phyloP scores from a whole-genome alignment of 2,888 invertebrate species.

The Spatulosminthurus flaviceps region DNA sequence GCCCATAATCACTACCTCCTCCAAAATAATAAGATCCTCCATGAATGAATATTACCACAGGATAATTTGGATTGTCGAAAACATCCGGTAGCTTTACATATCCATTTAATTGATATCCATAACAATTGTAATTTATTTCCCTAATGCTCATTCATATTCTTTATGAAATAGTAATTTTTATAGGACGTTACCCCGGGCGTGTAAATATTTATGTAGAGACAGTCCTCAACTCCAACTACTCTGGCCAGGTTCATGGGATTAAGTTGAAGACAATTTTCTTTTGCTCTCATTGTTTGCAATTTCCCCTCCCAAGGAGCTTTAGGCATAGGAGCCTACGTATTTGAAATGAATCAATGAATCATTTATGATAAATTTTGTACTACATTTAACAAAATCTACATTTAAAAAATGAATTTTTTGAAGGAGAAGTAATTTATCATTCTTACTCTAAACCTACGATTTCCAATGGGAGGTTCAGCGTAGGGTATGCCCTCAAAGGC shows the following conservation, averaged over 20 bases:
- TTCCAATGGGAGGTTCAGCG: constrained; percentile 43
- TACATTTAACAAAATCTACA: too few species aligned
- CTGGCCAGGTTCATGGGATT: constrained; percentile 52
- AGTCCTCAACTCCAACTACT: constrained; percentile 45
- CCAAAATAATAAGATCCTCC: constrained; percentile 52
- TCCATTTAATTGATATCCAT: background rate
- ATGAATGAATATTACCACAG: constrained; percentile 54
- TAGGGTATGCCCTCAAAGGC: constrained; percentile 52
- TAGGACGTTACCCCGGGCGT: constrained; percentile 33
- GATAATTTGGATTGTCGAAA: constrained; percentile 29
- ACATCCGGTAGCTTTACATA: background rate
- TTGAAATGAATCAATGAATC: too few species aligned
- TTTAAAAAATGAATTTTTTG: too few species aligned
- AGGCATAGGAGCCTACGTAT: constrained; percentile 32
- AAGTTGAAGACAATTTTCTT: constrained; percentile 47
- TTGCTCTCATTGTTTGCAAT: constrained; percentile 23
- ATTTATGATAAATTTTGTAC: background rate
- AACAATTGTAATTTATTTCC: too few species aligned
- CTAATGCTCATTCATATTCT: too few species aligned
- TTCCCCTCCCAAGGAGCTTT: constrained; percentile 37
- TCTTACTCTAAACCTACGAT: constrained; percentile 47
- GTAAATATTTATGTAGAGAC: constrained; percentile 47
- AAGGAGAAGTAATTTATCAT: too few species aligned
- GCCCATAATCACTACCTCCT: constrained; percentile 56
- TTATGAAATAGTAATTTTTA: background rate